Conservation (phyloP, 2,113 vertebrate species). For the Percopsis transmontana region DNA sequence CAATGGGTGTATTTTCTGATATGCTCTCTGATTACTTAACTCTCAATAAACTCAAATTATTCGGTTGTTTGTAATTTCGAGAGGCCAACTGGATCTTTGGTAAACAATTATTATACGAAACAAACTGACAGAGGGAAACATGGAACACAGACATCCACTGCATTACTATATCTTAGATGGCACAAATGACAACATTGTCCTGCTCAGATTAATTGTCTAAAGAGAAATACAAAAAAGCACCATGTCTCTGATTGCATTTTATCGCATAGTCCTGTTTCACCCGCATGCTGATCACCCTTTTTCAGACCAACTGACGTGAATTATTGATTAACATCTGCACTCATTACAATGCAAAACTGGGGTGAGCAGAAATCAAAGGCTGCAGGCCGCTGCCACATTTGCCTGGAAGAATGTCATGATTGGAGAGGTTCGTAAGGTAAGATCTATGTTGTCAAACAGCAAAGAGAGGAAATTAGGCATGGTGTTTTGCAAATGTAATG, state of each 20-base stretch:
- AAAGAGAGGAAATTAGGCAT: constrained; percentile 37
- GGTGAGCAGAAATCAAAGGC: constrained; percentile 80
- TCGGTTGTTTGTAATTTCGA: too few relatives aligned
- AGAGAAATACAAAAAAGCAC: too few relatives aligned
- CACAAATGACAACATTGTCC: too few relatives aligned
- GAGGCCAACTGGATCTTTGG: too few relatives aligned
- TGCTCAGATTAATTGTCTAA: too few relatives aligned
- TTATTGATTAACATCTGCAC: constrained; percentile 87
- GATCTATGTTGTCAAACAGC: constrained; percentile 50
- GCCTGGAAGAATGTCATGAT: constrained; percentile 51
- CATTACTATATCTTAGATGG: too few relatives aligned
- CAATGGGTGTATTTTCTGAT: neutral
- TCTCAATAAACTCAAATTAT: neutral
- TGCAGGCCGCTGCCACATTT: constrained; percentile 79
- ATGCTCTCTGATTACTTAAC: neutral
- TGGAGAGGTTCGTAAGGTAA: constrained; percentile 57
- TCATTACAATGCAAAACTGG: constrained; percentile 81
- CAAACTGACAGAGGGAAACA: too few relatives aligned
- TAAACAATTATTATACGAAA: too few relatives aligned
- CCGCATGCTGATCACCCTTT: constrained; percentile 73
- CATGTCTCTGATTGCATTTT: too few relatives aligned
- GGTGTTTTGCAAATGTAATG: constrained; percentile 51
- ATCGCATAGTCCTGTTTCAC: constrained; percentile 70
- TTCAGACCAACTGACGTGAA: constrained; percentile 79
- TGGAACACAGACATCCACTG: too few relatives aligned